These are phyloP conservation scores for Bombus soroeensis DNA, from an alignment of 1,140 invertebrate genomes.

Conservation along the genomic window DNA sequence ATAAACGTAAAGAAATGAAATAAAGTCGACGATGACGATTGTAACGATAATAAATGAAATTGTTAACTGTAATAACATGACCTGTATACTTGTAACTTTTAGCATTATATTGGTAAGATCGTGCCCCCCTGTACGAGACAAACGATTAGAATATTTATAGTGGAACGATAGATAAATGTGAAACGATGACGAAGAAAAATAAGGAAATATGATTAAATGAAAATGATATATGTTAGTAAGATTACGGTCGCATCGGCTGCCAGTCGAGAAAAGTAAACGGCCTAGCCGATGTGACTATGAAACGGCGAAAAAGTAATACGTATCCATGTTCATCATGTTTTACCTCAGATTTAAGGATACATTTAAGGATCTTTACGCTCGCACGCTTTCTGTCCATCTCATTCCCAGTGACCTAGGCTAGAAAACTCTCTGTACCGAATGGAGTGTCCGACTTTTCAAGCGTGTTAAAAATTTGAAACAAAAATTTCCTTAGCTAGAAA, in stretches of 20 bases:
- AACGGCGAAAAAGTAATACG: constrained; percentile 32
- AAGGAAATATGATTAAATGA: constrained; percentile 19
- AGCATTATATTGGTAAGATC: constrained; percentile 83
- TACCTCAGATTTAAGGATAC: constrained; percentile 56
- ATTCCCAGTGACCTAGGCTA: constrained; percentile 68
- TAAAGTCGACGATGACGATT: constrained; percentile 67
- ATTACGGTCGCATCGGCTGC: constrained; percentile 51
- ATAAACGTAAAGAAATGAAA: constrained; percentile 74
- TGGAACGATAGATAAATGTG: constrained; percentile 62
- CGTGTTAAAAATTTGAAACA: not conserved
- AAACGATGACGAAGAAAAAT: constrained; percentile 35
- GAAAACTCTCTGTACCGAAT: constrained; percentile 65
- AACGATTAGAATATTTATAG: constrained; percentile 72
- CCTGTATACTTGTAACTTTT: constrained; percentile 82
- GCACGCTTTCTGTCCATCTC: constrained; percentile 69
- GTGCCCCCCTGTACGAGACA: constrained; percentile 74
- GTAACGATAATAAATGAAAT: constrained; percentile 76
- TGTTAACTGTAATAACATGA: constrained; percentile 79
- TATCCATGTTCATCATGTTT: constrained; percentile 49
- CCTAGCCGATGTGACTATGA: constrained; percentile 36
- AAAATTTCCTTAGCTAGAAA: not conserved
- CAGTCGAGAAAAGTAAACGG: not conserved
- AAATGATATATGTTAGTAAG: constrained; percentile 53
- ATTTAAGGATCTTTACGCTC: constrained; percentile 76
- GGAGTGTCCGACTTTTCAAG: constrained; percentile 62